A percentile compares a stretch with the other conserved stretches of the same genome.
phyloP scores from a whole-genome alignment of 2,113 vertebrate genomes.

The Cnemophilus loriae region DNA sequence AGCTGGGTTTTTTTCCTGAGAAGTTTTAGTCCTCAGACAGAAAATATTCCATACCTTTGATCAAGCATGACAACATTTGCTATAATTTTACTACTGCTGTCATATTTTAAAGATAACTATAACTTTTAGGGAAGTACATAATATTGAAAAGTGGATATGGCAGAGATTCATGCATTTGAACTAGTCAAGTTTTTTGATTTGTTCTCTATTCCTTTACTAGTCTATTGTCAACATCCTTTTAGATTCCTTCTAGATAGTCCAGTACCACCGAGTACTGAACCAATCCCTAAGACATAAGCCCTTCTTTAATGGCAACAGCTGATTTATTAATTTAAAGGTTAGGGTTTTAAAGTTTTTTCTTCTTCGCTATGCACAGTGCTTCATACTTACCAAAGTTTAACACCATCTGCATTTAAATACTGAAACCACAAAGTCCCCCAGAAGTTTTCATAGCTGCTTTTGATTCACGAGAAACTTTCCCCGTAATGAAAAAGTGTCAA shows the following conservation, averaged over 20 bases:
- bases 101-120: neutral
- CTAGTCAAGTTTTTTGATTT: neutral
- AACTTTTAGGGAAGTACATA: neutral
- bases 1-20: neutral
- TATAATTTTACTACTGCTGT: neutral
- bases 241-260: neutral
- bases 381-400: neutral
- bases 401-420: neutral
- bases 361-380: neutral
- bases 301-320: neutral
- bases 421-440: neutral
- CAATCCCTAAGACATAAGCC: neutral
- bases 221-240: neutral
- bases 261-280: neutral
- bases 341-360: rapidly evolving
- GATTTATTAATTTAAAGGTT: neutral
- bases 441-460: neutral
- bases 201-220: neutral
- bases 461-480: neutral
- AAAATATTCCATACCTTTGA: neutral
- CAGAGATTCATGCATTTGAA: neutral
- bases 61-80: neutral
- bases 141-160: neutral
- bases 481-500: neutral
- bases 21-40: neutral